Evolutionary conservation across 2,888 invertebrate species (phyloP).

Genomic region (Oasisia sp.): DNA sequence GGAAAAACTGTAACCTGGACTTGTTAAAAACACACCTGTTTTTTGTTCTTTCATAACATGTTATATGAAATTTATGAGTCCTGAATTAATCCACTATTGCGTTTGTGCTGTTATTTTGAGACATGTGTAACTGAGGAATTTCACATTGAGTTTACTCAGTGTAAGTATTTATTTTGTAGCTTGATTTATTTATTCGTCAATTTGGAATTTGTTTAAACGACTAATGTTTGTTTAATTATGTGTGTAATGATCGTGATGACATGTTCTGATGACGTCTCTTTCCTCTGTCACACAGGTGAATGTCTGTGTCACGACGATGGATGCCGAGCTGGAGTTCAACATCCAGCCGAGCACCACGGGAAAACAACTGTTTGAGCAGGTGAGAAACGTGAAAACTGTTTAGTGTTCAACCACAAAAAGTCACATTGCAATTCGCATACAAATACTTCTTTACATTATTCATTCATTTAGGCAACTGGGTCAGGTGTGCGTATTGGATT

Average conservation of each 20-base stretch:
- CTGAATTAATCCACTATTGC: neutral
- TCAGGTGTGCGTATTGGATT: too few species aligned
- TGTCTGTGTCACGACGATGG: slow-evolving; percentile 99
- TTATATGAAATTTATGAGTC: neutral
- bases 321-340: slow-evolving; percentile 99
- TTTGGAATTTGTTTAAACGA: neutral
- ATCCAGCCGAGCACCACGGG: slow-evolving; percentile 99
- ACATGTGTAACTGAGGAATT: too few species aligned
- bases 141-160: too few species aligned
- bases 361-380: slow-evolving; percentile 98
- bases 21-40: neutral
- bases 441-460: too few species aligned
- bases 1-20: neutral
- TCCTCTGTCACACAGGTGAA: slow-evolving; percentile 76
- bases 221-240: neutral
- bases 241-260: neutral
- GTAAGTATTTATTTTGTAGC: too few species aligned
- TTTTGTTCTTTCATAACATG: neutral
- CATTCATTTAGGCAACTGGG: too few species aligned
- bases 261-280: neutral
- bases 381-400: slow-evolving; percentile 47
- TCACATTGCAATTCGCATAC: too few species aligned
- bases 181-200: neutral
- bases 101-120: too few species aligned
- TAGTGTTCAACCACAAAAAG: neutral